A percentile compares a stretch with the other conserved stretches of the same genome.
Evolutionary conservation across 2,797 vertebrate genomes (phyloP).

Genomic region (Microctenopoma lineatum): DNA sequence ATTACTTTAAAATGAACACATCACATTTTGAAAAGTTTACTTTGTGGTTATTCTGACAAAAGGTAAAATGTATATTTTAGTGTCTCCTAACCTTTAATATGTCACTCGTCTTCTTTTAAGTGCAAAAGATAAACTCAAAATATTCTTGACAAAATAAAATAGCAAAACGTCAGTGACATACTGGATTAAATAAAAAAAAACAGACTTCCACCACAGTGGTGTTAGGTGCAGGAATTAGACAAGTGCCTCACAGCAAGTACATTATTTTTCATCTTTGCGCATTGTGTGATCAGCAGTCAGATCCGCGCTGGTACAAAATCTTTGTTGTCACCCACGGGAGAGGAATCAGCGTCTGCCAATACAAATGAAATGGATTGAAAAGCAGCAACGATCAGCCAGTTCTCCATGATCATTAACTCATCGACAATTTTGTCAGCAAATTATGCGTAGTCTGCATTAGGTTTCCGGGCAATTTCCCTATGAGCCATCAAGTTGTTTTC

Average conservation of each 20-base stretch:
- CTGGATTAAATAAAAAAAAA: conserved; percentile 6
- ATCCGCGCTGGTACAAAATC: conserved; percentile 28
- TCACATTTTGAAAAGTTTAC: not conserved
- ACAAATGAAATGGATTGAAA: conserved; percentile 67
- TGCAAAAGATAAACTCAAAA: not conserved
- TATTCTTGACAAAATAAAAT: not conserved
- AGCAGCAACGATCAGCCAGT: conserved; percentile 55
- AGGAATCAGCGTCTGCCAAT: conserved; percentile 58
- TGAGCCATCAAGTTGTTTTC: conserved; percentile 66
- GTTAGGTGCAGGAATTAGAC: conserved; percentile 23
- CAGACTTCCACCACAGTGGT: conserved; percentile 11
- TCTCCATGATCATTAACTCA: conserved; percentile 72
- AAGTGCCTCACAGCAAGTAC: conserved; percentile 23
- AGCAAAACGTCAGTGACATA: not conserved
- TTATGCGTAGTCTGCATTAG: conserved; percentile 57
- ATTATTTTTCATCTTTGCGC: conserved; percentile 21
- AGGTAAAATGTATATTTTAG: not conserved
- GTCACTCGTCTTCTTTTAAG: not conserved
- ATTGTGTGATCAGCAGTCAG: conserved; percentile 30
- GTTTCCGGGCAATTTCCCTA: conserved; percentile 68
- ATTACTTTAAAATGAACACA: not conserved
- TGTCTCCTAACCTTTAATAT: conserved; percentile 36
- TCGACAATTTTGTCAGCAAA: conserved; percentile 75
- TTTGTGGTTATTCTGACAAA: not conserved
- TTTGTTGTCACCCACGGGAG: conserved; percentile 57